Evolutionary conservation across 2,113 vertebrate species (phyloP).

Genomic region (Polypterus bichir): DNA sequence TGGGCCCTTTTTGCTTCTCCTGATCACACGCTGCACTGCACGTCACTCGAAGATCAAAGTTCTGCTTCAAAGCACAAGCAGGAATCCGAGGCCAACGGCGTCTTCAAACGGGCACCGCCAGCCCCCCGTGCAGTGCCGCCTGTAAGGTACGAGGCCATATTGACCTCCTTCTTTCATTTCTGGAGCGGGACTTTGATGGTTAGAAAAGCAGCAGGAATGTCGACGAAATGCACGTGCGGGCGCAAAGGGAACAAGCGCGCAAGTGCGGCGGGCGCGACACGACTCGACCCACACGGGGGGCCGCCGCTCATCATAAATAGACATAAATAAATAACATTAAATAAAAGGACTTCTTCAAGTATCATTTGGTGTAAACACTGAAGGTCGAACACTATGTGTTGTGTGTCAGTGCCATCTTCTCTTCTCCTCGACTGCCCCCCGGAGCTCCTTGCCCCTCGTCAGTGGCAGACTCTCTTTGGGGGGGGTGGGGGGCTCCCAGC

Average conservation of each 20-base stretch:
- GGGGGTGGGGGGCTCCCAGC: too few species aligned
- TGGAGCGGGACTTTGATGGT: too few species aligned
- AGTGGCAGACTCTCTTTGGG: too few species aligned
- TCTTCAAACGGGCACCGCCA: slow-evolving; percentile 24
- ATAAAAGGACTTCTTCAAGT: slow-evolving; percentile 33
- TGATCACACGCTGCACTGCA: slow-evolving; percentile 38
- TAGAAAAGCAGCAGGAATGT: too few species aligned
- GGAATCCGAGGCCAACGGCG: slow-evolving; percentile 44
- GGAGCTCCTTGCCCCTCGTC: too few species aligned
- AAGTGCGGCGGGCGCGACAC: too few species aligned
- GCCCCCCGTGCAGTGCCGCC: slow-evolving; percentile 12
- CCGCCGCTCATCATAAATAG: not conserved
- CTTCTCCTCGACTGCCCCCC: too few species aligned
- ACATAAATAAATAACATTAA: not conserved
- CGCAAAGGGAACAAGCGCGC: too few species aligned
- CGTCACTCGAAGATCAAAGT: slow-evolving; percentile 52
- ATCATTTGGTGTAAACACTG: slow-evolving; percentile 46
- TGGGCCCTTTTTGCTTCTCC: slow-evolving; percentile 31
- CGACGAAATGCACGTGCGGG: too few species aligned
- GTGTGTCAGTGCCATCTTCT: not conserved
- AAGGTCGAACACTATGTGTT: not conserved
- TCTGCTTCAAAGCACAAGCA: slow-evolving; percentile 47
- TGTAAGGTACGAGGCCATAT: slow-evolving; percentile 13
- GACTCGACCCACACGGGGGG: too few species aligned
- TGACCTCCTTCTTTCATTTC: slow-evolving; percentile 4